Base-by-base conservation (phyloP, 2,797 vertebrate species). In the Danio kyathit region DNA sequence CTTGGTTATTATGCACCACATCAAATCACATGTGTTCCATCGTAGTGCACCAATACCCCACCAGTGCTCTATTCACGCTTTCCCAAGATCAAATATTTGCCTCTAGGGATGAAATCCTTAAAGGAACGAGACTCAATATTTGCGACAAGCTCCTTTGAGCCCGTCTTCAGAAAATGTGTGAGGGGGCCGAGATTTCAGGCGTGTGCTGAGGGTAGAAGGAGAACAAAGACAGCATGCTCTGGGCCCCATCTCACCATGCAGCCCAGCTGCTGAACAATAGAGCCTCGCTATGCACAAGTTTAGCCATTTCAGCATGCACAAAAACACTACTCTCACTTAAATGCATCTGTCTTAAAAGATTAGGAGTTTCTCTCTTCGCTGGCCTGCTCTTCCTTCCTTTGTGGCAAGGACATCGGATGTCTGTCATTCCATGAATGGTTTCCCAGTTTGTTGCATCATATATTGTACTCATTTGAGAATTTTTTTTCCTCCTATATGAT, bases 251-350 rank as follows among this genome's bases (percentile, higher is more conserved):
- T 83, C 81, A 75, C 86, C 89, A 89, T 90, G 88, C 87, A 83
- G 87, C 90, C 89, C 91, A 92, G 93, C 93, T 91, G 91, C 89
- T 87, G 64, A 92, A 94, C 93, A 95, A 94, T 94, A 73, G 89
- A 70, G 83, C 82, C 69, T 76, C 41, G 2, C 65, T 17, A 79
- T 10, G 77, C 60, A 57, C 49, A 73, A 83, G 74, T 69, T 64
- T 74, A 79, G 75, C 48, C 51, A 61, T 61, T 70, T 52, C 71
- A 46, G 38, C 49, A 54, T 8, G 40, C 41, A 59, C 8, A 69
- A 65, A 74, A 69, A 63, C 29, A 43, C 21, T 11, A 40, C 38
- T 49, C 52, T 69, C 16, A 49, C 74, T 49, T 16, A 61, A 66
- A 71, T 65, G 79, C 54, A 64, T 83, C 72, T 48, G 59, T 77